Evolutionary conservation across 1,140 invertebrate species (phyloP).

Genomic region (Apolygus lucorum): DNA sequence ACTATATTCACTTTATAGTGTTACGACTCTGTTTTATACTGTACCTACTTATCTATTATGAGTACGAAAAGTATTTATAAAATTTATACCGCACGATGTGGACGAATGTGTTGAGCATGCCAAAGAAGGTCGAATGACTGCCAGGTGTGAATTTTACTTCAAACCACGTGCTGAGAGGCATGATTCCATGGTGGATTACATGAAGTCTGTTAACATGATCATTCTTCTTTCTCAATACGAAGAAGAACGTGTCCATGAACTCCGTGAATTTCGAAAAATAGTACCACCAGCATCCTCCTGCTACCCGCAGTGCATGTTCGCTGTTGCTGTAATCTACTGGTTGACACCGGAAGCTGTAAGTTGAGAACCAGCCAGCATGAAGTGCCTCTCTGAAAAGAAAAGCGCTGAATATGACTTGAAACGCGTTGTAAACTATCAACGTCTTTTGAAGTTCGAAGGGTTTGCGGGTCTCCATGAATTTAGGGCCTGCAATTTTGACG

Average conservation of each 20-base stretch:
- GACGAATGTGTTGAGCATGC: constrained; percentile 77
- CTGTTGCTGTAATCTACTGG: constrained; percentile 73
- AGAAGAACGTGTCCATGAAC: constrained; percentile 94
- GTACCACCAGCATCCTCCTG: constrained; percentile 90
- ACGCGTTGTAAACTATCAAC: constrained; percentile 73
- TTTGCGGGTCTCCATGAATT: constrained; percentile 76
- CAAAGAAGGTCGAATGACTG: constrained; percentile 75
- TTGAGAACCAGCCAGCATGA: constrained; percentile 62
- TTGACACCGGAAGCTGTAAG: constrained; percentile 80
- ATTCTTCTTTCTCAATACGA: constrained; percentile 87
- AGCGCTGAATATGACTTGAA: constrained; percentile 71
- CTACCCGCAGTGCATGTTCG: constrained; percentile 70
- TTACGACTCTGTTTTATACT: too few species aligned
- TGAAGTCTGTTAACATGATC: constrained; percentile 86
- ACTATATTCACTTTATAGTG: too few species aligned
- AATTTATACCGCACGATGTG: too few species aligned
- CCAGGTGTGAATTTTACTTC: constrained; percentile 89
- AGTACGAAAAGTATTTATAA: too few species aligned
- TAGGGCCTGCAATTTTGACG: constrained; percentile 69
- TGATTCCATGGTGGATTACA: constrained; percentile 92
- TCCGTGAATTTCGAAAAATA: constrained; percentile 93
- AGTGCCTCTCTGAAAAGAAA: constrained; percentile 77
- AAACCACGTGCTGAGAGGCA: constrained; percentile 95
- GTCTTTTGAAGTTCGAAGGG: constrained; percentile 68
- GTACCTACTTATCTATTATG: too few species aligned